Evolutionary conservation across 2,888 invertebrate species (phyloP).

Genomic region (Zygogramma bicolorata): DNA sequence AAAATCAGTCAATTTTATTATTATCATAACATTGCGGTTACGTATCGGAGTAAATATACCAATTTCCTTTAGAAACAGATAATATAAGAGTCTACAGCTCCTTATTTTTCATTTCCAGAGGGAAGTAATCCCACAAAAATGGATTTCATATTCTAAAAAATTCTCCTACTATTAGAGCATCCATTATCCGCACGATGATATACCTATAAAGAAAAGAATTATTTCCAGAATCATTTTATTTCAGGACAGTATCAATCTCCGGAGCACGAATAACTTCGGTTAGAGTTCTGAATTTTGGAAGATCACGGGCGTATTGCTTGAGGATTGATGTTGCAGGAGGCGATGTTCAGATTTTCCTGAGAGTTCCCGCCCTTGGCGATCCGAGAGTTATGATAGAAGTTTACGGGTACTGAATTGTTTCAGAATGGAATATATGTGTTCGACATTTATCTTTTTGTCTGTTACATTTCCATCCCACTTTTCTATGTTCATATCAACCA

Average conservation of each 20-base stretch:
- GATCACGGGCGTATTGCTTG: slow-evolving; percentile 50
- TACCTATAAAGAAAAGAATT: too few relatives aligned
- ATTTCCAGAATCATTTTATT: not conserved
- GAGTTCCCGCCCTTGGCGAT: slow-evolving; percentile 49
- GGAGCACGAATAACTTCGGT: slow-evolving; percentile 51
- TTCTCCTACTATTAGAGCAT: too few relatives aligned
- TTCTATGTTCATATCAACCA: not conserved
- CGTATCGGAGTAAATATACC: too few relatives aligned
- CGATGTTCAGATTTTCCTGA: slow-evolving; percentile 49
- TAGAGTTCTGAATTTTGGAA: slow-evolving; percentile 54
- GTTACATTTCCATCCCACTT: not conserved
- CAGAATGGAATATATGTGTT: not conserved
- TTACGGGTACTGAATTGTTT: slow-evolving; percentile 51
- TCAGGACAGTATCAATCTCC: slow-evolving; percentile 36
- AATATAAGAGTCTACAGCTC: too few relatives aligned
- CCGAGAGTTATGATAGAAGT: slow-evolving; percentile 55
- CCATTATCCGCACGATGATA: too few relatives aligned
- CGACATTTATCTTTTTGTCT: not conserved
- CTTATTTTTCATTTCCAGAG: too few relatives aligned
- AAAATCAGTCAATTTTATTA: too few relatives aligned
- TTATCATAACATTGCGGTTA: too few relatives aligned
- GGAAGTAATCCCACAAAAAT: too few relatives aligned
- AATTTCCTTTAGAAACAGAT: too few relatives aligned
- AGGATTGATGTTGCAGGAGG: slow-evolving; percentile 53
- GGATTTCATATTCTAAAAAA: too few relatives aligned